phyloP scores from a whole-genome alignment of 1,140 invertebrate genomes.

The Drosophila malerkotliana region DNA sequence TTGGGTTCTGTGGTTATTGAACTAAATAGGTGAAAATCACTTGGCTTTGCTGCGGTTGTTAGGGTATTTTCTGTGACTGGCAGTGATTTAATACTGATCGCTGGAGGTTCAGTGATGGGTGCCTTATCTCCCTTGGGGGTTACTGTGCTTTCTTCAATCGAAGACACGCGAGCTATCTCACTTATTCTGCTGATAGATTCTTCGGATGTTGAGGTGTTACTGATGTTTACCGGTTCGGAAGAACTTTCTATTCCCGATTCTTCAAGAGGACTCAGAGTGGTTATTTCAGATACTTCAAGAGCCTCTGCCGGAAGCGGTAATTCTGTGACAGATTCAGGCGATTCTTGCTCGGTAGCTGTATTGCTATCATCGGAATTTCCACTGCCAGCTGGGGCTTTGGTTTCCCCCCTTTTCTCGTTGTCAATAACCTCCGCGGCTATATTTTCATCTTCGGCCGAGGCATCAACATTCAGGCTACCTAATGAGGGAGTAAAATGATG shows the following conservation, averaged over 20 bases:
- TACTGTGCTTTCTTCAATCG: conserved; percentile 12
- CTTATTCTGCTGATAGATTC: conserved; percentile 11
- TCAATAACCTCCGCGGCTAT: conserved; percentile 67
- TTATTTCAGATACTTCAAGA: background rate
- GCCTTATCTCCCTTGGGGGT: background rate
- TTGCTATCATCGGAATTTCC: conserved; percentile 52
- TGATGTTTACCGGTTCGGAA: conserved; percentile 6
- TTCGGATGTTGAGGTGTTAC: conserved; percentile 3
- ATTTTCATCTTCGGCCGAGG: conserved; percentile 53
- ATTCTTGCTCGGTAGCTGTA: conserved; percentile 61
- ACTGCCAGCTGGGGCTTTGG: conserved; percentile 40
- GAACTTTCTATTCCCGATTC: background rate
- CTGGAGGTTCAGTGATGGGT: conserved; percentile 2
- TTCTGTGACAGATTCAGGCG: conserved; percentile 26
- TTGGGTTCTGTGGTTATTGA: conserved; percentile 6
- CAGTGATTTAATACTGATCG: conserved; percentile 7
- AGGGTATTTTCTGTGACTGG: conserved; percentile 2
- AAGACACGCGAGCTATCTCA: background rate
- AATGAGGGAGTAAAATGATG: background rate
- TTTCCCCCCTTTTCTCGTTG: conserved; percentile 50
- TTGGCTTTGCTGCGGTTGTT: conserved; percentile 1
- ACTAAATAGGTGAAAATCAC: background rate
- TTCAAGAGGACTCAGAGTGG: conserved; percentile 3
- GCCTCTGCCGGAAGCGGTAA: background rate
- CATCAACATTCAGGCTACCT: conserved; percentile 46